Evolutionary conservation across 2,113 vertebrate species (phyloP).

Genomic region (Octodon degus): DNA sequence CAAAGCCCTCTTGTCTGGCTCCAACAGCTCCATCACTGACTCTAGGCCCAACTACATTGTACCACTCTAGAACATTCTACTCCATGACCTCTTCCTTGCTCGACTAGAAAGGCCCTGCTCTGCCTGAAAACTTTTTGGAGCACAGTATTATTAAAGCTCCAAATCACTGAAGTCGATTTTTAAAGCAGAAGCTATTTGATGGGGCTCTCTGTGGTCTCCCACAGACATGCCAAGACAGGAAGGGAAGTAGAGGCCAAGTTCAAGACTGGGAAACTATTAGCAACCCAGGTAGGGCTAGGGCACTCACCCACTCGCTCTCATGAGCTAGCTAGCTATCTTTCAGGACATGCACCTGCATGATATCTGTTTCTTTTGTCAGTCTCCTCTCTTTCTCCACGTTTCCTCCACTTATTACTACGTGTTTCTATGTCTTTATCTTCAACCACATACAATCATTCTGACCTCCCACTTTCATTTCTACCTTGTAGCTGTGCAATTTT

Average conservation of each 20-base stretch:
- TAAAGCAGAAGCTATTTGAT: fast-evolving
- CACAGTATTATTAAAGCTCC: background rate
- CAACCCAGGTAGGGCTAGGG: too few relatives aligned
- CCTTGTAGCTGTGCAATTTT: background rate
- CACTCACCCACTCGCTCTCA: too few relatives aligned
- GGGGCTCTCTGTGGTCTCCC: background rate
- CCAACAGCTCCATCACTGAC: background rate
- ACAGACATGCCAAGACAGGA: background rate
- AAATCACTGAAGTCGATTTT: background rate
- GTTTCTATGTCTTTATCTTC: background rate
- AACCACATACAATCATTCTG: background rate
- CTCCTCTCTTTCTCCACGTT: background rate
- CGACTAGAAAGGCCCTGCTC: background rate
- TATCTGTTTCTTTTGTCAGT: background rate
- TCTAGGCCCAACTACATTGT: background rate
- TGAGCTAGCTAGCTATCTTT: too few relatives aligned
- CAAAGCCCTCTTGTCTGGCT: background rate
- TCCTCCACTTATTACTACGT: background rate
- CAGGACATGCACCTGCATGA: fast-evolving
- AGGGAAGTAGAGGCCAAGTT: background rate
- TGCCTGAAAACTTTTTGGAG: constrained; percentile 16
- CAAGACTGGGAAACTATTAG: background rate
- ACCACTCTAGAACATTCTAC: background rate
- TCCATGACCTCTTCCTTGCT: background rate
- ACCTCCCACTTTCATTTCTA: background rate